Evolutionary conservation across 2,113 vertebrate species (phyloP).

Genomic region (rabbit (Oryctolagus cuniculus)): DNA sequence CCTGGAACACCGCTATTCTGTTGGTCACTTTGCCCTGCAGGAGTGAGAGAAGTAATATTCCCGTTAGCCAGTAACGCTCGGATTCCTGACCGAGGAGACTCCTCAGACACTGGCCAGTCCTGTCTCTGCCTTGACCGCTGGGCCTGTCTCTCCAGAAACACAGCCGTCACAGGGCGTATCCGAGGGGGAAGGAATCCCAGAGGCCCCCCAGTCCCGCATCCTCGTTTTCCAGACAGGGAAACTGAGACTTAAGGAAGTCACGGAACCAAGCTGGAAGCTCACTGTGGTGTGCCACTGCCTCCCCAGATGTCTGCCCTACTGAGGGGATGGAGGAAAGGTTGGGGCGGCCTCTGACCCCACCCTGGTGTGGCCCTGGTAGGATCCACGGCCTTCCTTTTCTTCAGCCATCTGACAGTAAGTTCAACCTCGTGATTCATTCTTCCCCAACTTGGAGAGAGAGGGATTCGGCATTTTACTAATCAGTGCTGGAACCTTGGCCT

Average conservation of each 20-base stretch:
- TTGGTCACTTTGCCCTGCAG: neutral
- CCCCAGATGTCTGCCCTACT: neutral
- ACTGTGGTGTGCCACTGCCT: neutral
- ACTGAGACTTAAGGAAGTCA: neutral
- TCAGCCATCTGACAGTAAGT: neutral
- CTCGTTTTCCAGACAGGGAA: slow-evolving; percentile 46
- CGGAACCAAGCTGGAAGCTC: slow-evolving; percentile 1
- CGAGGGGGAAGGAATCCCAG: neutral
- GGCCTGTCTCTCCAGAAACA: neutral
- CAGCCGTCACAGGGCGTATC: neutral
- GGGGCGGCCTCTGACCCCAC: neutral
- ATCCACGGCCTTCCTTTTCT: neutral
- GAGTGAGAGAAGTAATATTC: neutral
- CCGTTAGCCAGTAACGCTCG: neutral
- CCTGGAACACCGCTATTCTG: slow-evolving; percentile 15
- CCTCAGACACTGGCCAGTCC: neutral
- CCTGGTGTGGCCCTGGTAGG: neutral
- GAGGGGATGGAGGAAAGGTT: neutral
- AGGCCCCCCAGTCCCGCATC: neutral
- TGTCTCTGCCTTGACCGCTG: neutral
- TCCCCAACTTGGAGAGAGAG: neutral
- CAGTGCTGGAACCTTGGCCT: slow-evolving; percentile 44
- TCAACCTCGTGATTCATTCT: neutral
- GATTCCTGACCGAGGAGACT: neutral
- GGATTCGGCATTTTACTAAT: slow-evolving; percentile 60